A percentile compares a stretch with the other conserved stretches of the same genome.
Evolutionary conservation across 2,797 vertebrate species (phyloP).

Genomic region (Atherinosoma microstoma): DNA sequence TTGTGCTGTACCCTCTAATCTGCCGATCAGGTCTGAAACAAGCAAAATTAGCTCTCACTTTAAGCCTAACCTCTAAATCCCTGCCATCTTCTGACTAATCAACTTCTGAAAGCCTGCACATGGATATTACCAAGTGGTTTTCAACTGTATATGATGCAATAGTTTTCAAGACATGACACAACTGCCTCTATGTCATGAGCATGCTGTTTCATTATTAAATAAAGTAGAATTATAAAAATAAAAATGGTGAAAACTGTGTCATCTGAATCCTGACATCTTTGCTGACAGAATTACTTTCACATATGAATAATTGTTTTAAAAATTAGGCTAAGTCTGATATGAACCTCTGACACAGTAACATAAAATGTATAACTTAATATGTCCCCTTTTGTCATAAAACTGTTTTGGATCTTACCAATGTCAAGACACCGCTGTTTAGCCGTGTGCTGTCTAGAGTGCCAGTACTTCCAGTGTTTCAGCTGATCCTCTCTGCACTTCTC

Average conservation of each 20-base stretch:
- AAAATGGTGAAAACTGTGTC: too few relatives aligned
- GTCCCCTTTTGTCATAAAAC: neutral
- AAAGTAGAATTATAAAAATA: too few relatives aligned
- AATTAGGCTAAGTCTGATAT: neutral
- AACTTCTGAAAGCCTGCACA: neutral
- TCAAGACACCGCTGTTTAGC: constrained; percentile 99
- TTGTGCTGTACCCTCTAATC: neutral
- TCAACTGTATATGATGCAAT: neutral
- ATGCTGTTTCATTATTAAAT: too few relatives aligned
- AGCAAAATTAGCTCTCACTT: neutral
- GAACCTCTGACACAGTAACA: neutral
- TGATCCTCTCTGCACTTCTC: constrained; percentile 98
- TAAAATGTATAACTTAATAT: neutral
- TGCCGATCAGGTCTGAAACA: neutral
- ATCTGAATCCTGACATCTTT: neutral
- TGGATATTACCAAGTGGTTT: neutral
- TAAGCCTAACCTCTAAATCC: neutral
- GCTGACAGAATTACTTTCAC: neutral
- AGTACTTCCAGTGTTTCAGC: constrained; percentile 98
- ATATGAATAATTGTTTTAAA: neutral
- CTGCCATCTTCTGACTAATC: neutral
- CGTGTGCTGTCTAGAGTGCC: constrained; percentile 98
- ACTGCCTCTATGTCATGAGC: too few relatives aligned
- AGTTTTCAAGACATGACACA: too few relatives aligned
- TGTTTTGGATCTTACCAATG: constrained; percentile 87